Percentiles rank a stretch among this genome's conserved stretches.
phyloP scores from a whole-genome alignment of 2,888 invertebrate species.

The Callyntrura sp. region DNA sequence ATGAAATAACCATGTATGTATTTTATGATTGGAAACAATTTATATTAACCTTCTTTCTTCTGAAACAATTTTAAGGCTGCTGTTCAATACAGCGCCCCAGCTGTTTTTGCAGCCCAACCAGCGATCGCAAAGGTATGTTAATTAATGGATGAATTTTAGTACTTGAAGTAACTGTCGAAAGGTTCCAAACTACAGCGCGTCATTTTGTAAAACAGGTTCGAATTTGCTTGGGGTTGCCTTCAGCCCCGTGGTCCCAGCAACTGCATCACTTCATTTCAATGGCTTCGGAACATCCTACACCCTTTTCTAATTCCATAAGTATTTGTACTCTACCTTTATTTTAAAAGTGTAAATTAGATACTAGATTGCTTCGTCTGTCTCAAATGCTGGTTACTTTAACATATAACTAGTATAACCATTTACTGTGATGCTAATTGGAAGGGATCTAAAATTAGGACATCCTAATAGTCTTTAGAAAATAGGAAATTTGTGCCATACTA shows the following conservation, averaged over 20 bases:
- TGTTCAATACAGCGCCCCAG: constrained; percentile 15
- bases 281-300: constrained; percentile 77
- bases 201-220: constrained; percentile 67
- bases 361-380: background rate
- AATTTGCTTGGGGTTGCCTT: constrained; percentile 85
- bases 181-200: background rate
- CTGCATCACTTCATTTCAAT: constrained; percentile 88
- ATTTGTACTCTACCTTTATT: background rate
- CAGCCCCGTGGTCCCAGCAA: constrained; percentile 88
- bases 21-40: background rate
- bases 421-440: background rate
- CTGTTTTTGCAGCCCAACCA: constrained; percentile 53
- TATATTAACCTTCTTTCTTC: background rate
- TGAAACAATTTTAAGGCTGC: constrained; percentile 18
- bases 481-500: background rate
- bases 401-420: background rate
- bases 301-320: constrained; percentile 44
- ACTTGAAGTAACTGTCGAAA: background rate
- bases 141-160: background rate
- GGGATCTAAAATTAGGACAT: background rate
- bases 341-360: background rate
- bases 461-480: background rate
- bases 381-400: background rate
- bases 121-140: constrained; percentile 59
- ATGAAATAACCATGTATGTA: background rate